Conservation (phyloP, 2,888 invertebrate species). For the Exocentrus adspersus region DNA sequence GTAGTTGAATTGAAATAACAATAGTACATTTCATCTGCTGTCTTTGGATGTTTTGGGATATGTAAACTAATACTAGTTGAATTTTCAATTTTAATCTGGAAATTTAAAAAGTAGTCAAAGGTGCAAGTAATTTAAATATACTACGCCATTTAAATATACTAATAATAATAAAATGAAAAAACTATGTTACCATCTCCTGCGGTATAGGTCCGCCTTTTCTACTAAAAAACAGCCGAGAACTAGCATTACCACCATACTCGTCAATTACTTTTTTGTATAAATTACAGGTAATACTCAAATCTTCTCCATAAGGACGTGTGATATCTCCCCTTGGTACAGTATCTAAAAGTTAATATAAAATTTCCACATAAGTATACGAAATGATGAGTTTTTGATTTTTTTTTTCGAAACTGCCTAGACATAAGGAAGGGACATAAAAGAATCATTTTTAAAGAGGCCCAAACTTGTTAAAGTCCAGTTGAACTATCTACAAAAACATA, state of each 20-base stretch:
- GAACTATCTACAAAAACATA: too few relatives aligned
- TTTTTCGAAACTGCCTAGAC: too few relatives aligned
- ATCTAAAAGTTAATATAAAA: too few relatives aligned
- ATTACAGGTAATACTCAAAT: slow-evolving; percentile 73
- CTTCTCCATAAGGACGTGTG: slow-evolving; percentile 68
- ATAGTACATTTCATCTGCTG: slow-evolving; percentile 65
- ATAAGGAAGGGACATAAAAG: too few relatives aligned
- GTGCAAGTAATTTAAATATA: too few relatives aligned
- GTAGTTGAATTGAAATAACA: slow-evolving; percentile 59
- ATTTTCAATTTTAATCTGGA: slow-evolving; percentile 68
- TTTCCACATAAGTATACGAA: too few relatives aligned
- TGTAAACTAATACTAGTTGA: slow-evolving; percentile 71
- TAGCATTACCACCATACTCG: slow-evolving; percentile 66
- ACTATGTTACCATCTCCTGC: slow-evolving; percentile 55
- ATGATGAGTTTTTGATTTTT: too few relatives aligned
- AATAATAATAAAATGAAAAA: neutral
- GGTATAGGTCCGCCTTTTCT: slow-evolving; percentile 61
- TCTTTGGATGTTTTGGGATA: slow-evolving; percentile 67
- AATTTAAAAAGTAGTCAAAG: slow-evolving; percentile 26
- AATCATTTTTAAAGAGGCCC: too few relatives aligned
- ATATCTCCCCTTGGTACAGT: slow-evolving; percentile 60
- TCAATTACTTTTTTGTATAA: slow-evolving; percentile 65
- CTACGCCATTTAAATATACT: too few relatives aligned
- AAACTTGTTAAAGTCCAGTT: too few relatives aligned
- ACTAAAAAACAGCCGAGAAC: slow-evolving; percentile 64